Evolutionary conservation across 2,113 vertebrate species (phyloP).

Genomic region (Pseudonaja textilis): DNA sequence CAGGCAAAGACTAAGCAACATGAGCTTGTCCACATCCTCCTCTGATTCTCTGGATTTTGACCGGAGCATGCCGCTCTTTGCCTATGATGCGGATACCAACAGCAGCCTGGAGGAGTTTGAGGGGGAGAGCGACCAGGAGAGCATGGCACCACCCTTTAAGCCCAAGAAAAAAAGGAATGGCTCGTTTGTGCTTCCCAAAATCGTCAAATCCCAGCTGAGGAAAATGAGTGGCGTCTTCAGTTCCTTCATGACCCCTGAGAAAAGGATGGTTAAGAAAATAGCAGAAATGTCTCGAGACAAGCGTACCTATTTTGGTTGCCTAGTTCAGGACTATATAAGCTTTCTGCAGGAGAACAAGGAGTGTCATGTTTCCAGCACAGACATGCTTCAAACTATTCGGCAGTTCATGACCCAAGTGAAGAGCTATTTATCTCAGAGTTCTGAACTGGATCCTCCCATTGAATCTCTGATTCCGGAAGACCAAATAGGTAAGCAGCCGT

Average conservation of each 20-base stretch:
- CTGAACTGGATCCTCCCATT: conserved; percentile 89
- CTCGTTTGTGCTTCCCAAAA: conserved; percentile 82
- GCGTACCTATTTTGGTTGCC: conserved; percentile 89
- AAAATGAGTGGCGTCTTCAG: conserved; percentile 90
- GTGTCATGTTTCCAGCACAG: conserved; percentile 86
- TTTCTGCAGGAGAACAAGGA: conserved; percentile 93
- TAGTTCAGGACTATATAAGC: conserved; percentile 93
- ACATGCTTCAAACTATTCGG: conserved; percentile 90
- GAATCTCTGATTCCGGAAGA: conserved; percentile 94
- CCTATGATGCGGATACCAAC: conserved; percentile 76
- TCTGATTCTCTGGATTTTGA: conserved; percentile 88
- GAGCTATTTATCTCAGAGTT: conserved; percentile 93
- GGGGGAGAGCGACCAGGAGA: conserved; percentile 86
- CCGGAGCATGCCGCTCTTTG: conserved; percentile 77
- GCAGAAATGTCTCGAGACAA: conserved; percentile 86
- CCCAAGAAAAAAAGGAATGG: conserved; percentile 75
- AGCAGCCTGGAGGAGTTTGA: conserved; percentile 90
- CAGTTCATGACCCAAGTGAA: conserved; percentile 98
- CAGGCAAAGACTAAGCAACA: conserved; percentile 85
- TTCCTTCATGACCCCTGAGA: conserved; percentile 90
- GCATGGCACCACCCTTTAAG: conserved; percentile 80
- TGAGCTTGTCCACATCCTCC: conserved; percentile 93
- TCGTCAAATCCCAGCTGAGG: conserved; percentile 86
- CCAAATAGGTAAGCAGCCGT: conserved; percentile 85
- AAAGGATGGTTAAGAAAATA: conserved; percentile 83